These are phyloP conservation scores for Macrophya annulata DNA, from an alignment of 2,888 invertebrate genomes.

Conservation along the genomic window DNA sequence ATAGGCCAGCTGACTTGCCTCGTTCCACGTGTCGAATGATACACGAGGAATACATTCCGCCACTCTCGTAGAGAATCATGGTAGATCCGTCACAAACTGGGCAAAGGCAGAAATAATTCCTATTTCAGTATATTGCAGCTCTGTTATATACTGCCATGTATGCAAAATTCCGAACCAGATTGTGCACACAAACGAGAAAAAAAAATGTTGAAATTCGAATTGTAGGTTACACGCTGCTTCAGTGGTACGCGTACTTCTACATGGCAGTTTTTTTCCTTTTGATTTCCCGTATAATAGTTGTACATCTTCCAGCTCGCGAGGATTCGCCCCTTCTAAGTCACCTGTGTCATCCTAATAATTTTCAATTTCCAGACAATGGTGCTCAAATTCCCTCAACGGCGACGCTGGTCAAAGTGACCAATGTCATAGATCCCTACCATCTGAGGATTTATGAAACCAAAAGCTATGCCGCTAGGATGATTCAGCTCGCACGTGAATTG, in stretches of 20 bases:
- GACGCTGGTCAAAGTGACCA: constrained; percentile 67
- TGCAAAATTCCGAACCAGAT: neutral
- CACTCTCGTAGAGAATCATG: neutral
- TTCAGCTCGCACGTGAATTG: constrained; percentile 62
- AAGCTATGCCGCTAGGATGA: constrained; percentile 56
- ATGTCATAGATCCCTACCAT: constrained; percentile 68
- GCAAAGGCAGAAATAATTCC: neutral
- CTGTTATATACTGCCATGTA: neutral
- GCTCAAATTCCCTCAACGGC: constrained; percentile 63
- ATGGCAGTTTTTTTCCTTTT: neutral
- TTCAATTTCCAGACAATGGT: constrained; percentile 2
- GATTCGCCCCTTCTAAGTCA: neutral
- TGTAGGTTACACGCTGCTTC: neutral
- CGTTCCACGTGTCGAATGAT: neutral
- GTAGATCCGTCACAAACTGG: neutral
- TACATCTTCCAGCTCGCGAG: neutral
- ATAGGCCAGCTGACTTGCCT: neutral
- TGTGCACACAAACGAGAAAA: neutral
- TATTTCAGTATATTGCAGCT: neutral
- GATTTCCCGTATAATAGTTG: neutral
- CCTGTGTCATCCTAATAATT: neutral
- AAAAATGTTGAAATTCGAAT: neutral
- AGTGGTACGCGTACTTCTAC: too few relatives aligned
- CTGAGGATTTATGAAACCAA: constrained; percentile 66
- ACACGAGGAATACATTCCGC: neutral